These are phyloP conservation scores for Caenorhabditis zanzibari DNA, from an alignment of 2,888 invertebrate species.

Conservation along the genomic window DNA sequence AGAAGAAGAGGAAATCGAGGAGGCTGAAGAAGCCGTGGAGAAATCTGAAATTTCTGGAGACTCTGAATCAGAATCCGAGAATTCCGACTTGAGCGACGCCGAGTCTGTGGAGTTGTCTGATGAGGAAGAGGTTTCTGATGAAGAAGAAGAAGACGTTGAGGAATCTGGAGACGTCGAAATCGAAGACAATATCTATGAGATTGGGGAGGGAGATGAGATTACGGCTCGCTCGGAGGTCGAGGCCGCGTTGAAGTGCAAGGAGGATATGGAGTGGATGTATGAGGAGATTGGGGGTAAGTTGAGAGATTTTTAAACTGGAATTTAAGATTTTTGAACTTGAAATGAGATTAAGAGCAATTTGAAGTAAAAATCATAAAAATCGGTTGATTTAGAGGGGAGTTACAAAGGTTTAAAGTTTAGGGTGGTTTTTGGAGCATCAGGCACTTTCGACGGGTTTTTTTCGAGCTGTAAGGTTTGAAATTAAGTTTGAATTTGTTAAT, in stretches of 20 bases:
- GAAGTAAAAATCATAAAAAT: not conserved
- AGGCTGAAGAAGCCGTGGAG: slow-evolving; percentile 4
- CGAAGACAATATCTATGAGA: not conserved
- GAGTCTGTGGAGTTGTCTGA: not conserved
- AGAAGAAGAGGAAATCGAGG: slow-evolving; percentile 14
- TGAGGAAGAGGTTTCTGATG: slow-evolving; percentile 5
- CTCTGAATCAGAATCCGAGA: slow-evolving; percentile 34
- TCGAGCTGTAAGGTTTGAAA: too few relatives aligned
- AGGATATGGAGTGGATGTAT: slow-evolving; percentile 34
- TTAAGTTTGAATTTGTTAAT: too few relatives aligned
- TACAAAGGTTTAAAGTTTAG: not conserved
- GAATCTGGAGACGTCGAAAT: slow-evolving; percentile 4
- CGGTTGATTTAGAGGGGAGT: not conserved
- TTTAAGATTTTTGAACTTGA: not conserved
- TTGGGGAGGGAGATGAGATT: slow-evolving; percentile 26
- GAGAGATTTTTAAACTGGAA: not conserved
- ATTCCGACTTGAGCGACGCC: slow-evolving; percentile 4
- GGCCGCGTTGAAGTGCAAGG: slow-evolving; percentile 35
- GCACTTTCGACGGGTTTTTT: too few relatives aligned
- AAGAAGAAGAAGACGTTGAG: slow-evolving; percentile 1
- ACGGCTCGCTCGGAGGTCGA: not conserved
- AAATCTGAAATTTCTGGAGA: not conserved
- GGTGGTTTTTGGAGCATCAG: not conserved
- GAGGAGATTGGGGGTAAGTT: slow-evolving; percentile 14
- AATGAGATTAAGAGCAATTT: not conserved